phyloP scores from a whole-genome alignment of 2,888 invertebrate genomes.

The Drosophila nr. perissopoda region DNA sequence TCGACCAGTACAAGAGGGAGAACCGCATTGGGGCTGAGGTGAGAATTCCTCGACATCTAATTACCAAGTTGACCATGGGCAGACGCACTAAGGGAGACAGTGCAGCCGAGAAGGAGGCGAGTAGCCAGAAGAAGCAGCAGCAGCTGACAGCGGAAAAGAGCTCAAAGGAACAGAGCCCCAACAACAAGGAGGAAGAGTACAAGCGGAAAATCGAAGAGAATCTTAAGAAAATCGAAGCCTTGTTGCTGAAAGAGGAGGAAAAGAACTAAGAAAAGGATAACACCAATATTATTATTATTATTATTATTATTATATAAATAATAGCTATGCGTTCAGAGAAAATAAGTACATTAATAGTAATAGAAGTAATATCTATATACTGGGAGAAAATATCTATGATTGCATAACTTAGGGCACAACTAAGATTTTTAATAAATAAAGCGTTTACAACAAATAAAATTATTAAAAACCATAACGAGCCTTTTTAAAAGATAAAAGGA shows the following conservation, averaged over 20 bases:
- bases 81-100: slow-evolving; percentile 68
- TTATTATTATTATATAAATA: background rate
- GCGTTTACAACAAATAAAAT: background rate
- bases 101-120: slow-evolving; percentile 10
- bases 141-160: background rate
- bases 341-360: background rate
- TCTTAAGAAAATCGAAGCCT: slow-evolving; percentile 55
- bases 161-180: slow-evolving; percentile 8
- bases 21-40: slow-evolving; percentile 76
- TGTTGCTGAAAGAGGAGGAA: slow-evolving; percentile 25
- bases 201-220: slow-evolving; percentile 43
- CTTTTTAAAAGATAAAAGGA: background rate
- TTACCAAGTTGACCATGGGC: slow-evolving; percentile 78
- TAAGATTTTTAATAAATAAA: background rate
- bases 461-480: background rate
- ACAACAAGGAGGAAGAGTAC: slow-evolving; percentile 47
- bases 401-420: background rate
- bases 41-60: slow-evolving; percentile 74
- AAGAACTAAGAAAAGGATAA: background rate
- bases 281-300: no score
- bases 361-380: background rate
- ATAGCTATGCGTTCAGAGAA: background rate
- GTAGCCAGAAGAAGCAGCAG: background rate
- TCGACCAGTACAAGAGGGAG: slow-evolving; percentile 73
- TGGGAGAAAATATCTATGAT: background rate